Base-by-base conservation (phyloP, 2,113 vertebrate genomes). In the Paedocypris sp. region DNA sequence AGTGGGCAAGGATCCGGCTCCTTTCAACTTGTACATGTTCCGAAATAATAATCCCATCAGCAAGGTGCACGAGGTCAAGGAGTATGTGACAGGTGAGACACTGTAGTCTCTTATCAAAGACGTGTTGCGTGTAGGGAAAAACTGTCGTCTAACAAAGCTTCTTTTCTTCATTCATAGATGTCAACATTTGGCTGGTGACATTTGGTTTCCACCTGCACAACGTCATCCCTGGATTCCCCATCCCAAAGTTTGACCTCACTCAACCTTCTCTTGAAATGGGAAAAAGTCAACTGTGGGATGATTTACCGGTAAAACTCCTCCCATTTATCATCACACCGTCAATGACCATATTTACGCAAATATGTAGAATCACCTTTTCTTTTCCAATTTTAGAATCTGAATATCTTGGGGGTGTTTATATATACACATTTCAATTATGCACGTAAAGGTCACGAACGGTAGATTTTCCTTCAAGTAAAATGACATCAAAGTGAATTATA, bases 131-230 rank as follows among this genome's bases (percentile, higher is more conserved):
- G n/a, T n/a, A n/a, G n/a, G n/a, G n/a, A n/a, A n/a, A n/a, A n/a
- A n/a, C n/a, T n/a, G n/a, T 23, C n/a, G 3, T 45, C 8, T 45
- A 6, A 23, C 41, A 26, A n/a, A 15, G 13, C 16, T 51, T 15
- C 77, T 75, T 63, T 70, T 48, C 31, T 72, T 69, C 54, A 57
- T 64, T 15, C 51, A 47, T 31, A 99, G 95, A 99, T 86, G 81
- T 98, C 70, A 99, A 99, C 83, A 99, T 93, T 78, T 99, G 95
- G 95, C 81, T 99, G 79, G 91, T 97, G 75, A 99, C 93, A 1
- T 99, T 99, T 1, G 95, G 95, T 38, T 98, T 99, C 81, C 94
- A 99, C 66, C 90, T 99, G 54, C 93, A 98, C 82, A 99, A 99
- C 8, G 92, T 92, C 10, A 98, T 99, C 79, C 94, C 95, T 68